Base-by-base conservation (phyloP, 2,797 vertebrate species). In the Leuciscus waleckii region DNA sequence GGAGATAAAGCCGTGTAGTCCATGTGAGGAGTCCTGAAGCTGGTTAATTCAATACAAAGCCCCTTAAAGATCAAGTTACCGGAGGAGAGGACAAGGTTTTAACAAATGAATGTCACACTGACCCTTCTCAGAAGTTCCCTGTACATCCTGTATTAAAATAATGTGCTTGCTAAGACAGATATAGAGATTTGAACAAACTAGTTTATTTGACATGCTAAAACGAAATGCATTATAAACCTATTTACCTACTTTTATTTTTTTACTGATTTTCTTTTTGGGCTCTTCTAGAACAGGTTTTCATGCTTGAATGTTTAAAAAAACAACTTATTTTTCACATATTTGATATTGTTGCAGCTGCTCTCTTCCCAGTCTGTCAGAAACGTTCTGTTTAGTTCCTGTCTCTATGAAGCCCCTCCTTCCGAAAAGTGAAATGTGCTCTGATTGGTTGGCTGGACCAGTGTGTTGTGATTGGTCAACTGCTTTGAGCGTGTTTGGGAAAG, bases 41-140 rank as follows among this genome's bases (percentile, higher is more conserved):
- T 35, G 32, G 6, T 80, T 37, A 56, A 68, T 83, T 83, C 65
- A 87, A 87, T 89, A 70, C 86, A 90, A 90, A 86, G 87, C 85
- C 71, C 29, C 51, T 58, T 19, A 37, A 58, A 79, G 91, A 89
- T 92, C 84, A 2, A 41, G 32, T 76, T 76, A 76, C 82, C 32
- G 4, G 61, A 68, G 32, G 35, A 76, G n/a, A 83, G 61, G 29
- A 76, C 58, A 54, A 39, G 58, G 71, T 63, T 75, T 83, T 83
- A 54, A 73, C 29, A 14, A 63, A 35, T 75, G 46, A 68, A 76
- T 76, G 43, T 74, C 82, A 83, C 58, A 37, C n/a, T 37, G 43
- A 32, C 43, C 41, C 43, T 16, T 83, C 81, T 83, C 54, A 35
- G 19, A 43, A 7, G 13, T 46, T 82, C 29, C 32, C 19, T 79